Conservation (phyloP, 2,797 vertebrate species). For the Hylomyscus alleni region DNA sequence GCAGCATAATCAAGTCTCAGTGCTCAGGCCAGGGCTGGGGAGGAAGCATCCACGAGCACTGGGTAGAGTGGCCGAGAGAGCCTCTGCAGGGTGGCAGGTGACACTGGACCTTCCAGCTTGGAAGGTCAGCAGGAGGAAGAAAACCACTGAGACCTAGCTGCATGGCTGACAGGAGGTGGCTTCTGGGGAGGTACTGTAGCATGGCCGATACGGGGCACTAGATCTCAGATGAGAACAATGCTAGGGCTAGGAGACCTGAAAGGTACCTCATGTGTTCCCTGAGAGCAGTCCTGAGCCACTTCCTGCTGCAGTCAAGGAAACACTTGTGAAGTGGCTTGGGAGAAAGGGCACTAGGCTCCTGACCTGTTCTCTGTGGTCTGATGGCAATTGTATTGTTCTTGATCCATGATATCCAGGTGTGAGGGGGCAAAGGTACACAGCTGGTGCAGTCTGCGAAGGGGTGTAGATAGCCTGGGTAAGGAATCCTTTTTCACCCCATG, state of each 20-base stretch:
- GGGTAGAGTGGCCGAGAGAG: not conserved
- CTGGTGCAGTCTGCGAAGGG: not conserved
- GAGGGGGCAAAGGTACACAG: not conserved
- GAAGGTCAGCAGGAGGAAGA: not conserved
- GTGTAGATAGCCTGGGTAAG: not conserved
- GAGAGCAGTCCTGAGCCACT: not conserved
- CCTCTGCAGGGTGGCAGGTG: not conserved
- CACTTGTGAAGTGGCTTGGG: not conserved
- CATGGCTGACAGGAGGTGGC: not conserved
- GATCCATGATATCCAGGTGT: not conserved
- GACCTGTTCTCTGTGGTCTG: not conserved
- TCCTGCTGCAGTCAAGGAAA: not conserved
- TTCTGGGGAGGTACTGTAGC: rapidly evolving
- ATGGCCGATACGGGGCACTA: not conserved
- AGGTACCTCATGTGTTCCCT: not conserved
- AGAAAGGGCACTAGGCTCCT: not conserved
- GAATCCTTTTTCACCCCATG: not conserved
- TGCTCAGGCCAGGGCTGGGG: not conserved
- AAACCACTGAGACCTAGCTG: not conserved
- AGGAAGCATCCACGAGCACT: not conserved
- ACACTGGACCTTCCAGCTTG: not conserved
- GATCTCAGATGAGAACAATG: not conserved
- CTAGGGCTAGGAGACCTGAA: not conserved
- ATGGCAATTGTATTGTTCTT: not conserved
- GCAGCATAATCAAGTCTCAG: not conserved